These are phyloP conservation scores for Protodeltote pygarga DNA, from an alignment of 2,888 invertebrate genomes.

Conservation along the genomic window DNA sequence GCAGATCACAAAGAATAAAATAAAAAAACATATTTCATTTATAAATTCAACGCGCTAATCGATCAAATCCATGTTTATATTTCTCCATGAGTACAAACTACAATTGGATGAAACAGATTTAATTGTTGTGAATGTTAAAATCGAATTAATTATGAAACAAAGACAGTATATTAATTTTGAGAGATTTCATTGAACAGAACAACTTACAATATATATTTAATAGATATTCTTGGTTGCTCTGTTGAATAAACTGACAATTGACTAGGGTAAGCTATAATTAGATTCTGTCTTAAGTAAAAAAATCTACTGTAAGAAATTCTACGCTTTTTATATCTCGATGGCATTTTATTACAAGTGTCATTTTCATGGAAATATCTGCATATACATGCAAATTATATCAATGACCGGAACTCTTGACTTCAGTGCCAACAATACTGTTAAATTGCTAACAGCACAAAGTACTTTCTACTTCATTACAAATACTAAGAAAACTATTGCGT, in stretches of 20 bases:
- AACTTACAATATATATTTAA: no score
- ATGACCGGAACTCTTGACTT: constrained; percentile 1
- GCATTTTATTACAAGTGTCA: no score
- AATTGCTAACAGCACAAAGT: background rate
- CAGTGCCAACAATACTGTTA: constrained; percentile 1
- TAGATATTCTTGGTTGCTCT: no score
- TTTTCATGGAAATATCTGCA: constrained; percentile 3
- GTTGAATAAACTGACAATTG: no score
- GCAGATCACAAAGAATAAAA: constrained; percentile 43
- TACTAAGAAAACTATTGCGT: background rate
- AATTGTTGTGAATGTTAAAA: constrained; percentile 9
- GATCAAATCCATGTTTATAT: constrained; percentile 48
- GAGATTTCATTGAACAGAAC: no score
- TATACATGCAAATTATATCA: no score
- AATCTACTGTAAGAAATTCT: no score
- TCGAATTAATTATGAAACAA: no score
- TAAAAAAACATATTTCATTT: constrained; percentile 37
- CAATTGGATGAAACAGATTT: constrained; percentile 23
- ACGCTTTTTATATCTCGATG: no score
- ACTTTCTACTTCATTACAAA: constrained; percentile 3
- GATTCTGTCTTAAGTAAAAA: no score
- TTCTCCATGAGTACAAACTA: constrained; percentile 38
- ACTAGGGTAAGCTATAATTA: no score
- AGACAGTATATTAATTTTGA: no score
- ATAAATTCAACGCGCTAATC: constrained; percentile 37